These are phyloP conservation scores for Portevinia maculata DNA, from an alignment of 2,888 invertebrate species.

Conservation along the genomic window DNA sequence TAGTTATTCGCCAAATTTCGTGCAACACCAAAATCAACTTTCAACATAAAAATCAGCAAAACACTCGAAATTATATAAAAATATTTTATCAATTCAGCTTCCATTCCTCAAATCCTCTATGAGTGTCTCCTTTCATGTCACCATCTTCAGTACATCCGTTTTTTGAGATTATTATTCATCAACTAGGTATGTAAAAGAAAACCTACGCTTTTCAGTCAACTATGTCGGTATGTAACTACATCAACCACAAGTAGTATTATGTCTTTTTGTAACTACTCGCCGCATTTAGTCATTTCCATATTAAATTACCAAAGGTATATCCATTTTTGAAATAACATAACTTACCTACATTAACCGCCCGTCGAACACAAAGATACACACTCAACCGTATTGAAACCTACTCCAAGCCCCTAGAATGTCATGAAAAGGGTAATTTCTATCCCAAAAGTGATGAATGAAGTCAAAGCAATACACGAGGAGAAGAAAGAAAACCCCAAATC, in stretches of 20 bases:
- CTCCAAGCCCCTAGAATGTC: slow-evolving; percentile 13
- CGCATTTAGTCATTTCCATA: background rate
- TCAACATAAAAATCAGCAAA: too few species aligned
- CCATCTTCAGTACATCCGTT: background rate
- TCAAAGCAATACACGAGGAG: slow-evolving; percentile 4
- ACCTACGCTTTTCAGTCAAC: background rate
- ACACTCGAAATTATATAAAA: too few species aligned
- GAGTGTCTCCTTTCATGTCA: too few species aligned
- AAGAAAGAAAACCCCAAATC: slow-evolving; percentile 3
- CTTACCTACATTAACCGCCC: too few species aligned
- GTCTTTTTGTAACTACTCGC: background rate
- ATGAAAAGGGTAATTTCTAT: slow-evolving; percentile 46
- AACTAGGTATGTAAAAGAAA: background rate
- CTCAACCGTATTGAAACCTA: background rate
- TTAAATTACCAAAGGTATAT: background rate
- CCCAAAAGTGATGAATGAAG: slow-evolving; percentile 34
- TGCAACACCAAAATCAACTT: too few species aligned
- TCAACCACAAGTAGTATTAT: background rate
- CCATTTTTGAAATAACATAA: background rate
- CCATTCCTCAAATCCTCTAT: too few species aligned
- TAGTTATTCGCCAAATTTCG: too few species aligned
- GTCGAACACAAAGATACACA: background rate
- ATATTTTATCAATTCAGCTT: too few species aligned
- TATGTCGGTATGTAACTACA: too few species aligned
- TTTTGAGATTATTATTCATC: background rate